Base-by-base conservation (phyloP, 2,888 invertebrate genomes). In the Tenthredo scrophulariae region DNA sequence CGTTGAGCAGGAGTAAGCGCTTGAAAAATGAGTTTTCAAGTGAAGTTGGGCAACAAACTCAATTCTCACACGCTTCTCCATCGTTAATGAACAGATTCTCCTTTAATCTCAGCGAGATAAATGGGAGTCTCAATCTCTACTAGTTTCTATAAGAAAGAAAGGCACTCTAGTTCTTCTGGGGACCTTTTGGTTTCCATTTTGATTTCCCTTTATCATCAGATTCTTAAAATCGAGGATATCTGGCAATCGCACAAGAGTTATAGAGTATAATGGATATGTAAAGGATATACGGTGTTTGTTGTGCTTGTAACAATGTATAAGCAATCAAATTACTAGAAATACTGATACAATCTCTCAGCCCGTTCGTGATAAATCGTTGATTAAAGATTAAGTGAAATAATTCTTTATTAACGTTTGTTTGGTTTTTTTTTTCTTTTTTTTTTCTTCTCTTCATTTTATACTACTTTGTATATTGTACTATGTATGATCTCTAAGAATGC, bases 401-500 rank as follows among this genome's bases (percentile, higher is more conserved):
- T 91, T 91, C 91, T 91, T 92, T 90, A 92, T 90, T 90, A 91
- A 92, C 89, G 92, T 91, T 89, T 90, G 91, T 91, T 91, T 92
- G 87, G 89, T 90, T 33, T 33, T 33, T 92, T 91, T 91, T 92
- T 92, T 91, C 91, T 92, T 92, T 92, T 93, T 89, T 90, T 92
- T 91, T 91, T 92, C 87, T 89, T 90, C 91, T 91, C 91, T 92
- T 92, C 91, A 92, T 92, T 93, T 93, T 93, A 90, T 93, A 93
- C 92, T 92, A 93, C 91, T 93, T 92, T 93, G 91, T 93, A 93
- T 90, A 92, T 91, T 92, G 90, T 92, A 91, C 90, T 90, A 90
- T 91, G 91, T 91, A 92, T 92, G 92, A 93, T 93, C 93, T 93
- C 92, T 92, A 90, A 92, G 88, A 91, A 92, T 83, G 93, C 93